Evolutionary conservation across 2,888 invertebrate genomes (phyloP), one percentile per base, ranked within the genome.

Genomic region (Eurytoma californica): DNA sequence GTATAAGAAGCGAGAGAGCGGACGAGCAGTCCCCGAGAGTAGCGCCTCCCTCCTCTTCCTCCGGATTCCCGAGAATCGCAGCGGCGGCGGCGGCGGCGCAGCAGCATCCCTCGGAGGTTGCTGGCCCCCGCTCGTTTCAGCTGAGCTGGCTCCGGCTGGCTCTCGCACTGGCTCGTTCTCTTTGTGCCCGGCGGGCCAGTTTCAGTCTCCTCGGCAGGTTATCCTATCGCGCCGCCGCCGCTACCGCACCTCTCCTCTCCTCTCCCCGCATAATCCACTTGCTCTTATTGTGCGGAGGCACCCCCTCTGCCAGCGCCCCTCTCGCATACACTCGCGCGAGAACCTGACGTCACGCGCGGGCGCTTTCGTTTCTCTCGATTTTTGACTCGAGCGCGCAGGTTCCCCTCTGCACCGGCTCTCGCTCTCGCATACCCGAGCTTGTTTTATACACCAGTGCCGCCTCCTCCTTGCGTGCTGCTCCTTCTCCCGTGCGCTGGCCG

Each of bases 181-280:
- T 84, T 84, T 84, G 83, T 84, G 83, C 82, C 79, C 76, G 79
- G 76, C 79, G 82, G 82, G 84, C 84, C 86, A 84, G 85, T 85
- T 85, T 84, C 83, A 84, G 84, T 80, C 84, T 82, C 84, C 80
- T 74, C 78, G 72, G 66, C 70, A 72, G 74, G 70, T 55, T 65
- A 47, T 67, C 49, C 51, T 39, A 70, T 67, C 72, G 68, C 77
- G 69, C 75, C 77, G 69, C 75, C 77, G 69, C 73, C 67, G 39
- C 24, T 65, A 39, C 73, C 73, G 70, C n/a, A 18, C 51, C 66
- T 39, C 65, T 72, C 18, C 61, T 63, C 53, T 72, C 5, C 55
- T 18, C 13, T 53, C 57, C 55, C 39, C 76, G n/a, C 65, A 65
- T 70, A 30, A 53, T 39, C 69, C 60, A 68, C 78, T 75, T 58